phyloP scores from a whole-genome alignment of 2,888 invertebrate genomes.

The Agrilus biguttatus region DNA sequence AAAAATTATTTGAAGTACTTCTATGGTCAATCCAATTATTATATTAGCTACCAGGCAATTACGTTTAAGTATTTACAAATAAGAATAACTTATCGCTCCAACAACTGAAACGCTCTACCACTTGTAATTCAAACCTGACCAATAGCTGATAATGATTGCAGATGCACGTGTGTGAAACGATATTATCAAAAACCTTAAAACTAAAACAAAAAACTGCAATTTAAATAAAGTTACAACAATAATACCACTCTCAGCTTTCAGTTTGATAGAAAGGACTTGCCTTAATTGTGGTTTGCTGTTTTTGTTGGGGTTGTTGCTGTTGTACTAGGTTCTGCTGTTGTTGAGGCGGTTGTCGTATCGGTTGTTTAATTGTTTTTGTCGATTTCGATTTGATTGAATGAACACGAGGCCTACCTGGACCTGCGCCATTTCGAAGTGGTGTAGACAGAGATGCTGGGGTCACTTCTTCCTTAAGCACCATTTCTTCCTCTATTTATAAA shows the following conservation, averaged over 20 bases:
- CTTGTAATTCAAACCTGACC: conserved; percentile 8
- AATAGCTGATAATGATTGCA: conserved; percentile 1
- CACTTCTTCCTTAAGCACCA: conserved; percentile 16
- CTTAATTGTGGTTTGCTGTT: conserved; percentile 11
- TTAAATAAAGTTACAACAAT: too few relatives aligned
- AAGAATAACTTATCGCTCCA: too few relatives aligned
- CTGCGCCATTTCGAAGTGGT: conserved; percentile 15
- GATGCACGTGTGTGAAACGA: background rate
- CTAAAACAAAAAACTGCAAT: background rate
- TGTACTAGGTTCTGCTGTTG: too few relatives aligned
- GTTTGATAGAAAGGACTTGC: conserved; percentile 8
- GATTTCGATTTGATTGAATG: conserved; percentile 27
- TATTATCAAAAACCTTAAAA: background rate
- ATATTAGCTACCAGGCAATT: too few relatives aligned
- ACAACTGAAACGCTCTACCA: too few relatives aligned
- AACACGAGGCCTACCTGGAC: conserved; percentile 27
- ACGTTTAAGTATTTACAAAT: too few relatives aligned
- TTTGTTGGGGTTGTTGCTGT: background rate
- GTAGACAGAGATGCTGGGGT: conserved; percentile 11
- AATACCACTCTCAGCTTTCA: too few relatives aligned
- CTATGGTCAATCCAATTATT: too few relatives aligned
- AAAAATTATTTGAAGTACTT: too few relatives aligned
- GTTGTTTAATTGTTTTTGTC: conserved; percentile 19
- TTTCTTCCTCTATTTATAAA: conserved; percentile 22
- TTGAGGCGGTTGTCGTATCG: conserved; percentile 1